Conservation (phyloP, 2,113 vertebrate genomes). For the Genyomyrus donnyi region DNA sequence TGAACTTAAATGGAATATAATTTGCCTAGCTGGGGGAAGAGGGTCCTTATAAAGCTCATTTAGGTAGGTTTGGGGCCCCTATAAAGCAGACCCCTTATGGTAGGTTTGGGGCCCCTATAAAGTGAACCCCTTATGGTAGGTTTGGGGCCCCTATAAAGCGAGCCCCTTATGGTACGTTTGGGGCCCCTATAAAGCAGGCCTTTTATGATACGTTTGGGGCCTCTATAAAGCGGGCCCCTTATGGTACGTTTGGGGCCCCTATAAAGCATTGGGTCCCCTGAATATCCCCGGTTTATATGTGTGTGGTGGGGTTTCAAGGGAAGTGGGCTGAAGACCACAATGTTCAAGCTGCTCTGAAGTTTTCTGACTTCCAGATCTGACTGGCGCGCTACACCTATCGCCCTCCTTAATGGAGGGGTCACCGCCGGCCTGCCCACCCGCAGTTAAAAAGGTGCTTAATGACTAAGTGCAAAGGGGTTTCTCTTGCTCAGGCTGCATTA, state of each 20-base stretch:
- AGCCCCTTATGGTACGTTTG: no score
- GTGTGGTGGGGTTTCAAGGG: neutral
- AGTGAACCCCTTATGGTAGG: no score
- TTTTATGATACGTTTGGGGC: neutral
- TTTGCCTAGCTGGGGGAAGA: neutral
- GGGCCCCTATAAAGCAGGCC: neutral
- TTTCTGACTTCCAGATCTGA: neutral
- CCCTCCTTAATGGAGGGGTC: neutral
- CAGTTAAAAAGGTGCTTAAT: neutral
- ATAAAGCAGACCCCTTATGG: neutral
- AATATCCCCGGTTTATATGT: neutral
- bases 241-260: no score
- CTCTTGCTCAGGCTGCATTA: neutral
- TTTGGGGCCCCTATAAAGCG: no score
- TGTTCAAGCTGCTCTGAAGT: neutral
- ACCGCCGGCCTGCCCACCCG: neutral
- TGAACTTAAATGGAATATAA: neutral
- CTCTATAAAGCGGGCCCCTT: no score
- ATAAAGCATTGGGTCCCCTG: neutral
- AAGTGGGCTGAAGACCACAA: neutral
- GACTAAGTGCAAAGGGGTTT: neutral
- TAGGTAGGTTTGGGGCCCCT: neutral
- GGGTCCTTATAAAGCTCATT: neutral
- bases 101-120: no score
- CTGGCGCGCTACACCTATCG: neutral